phyloP scores from a whole-genome alignment of 1,140 invertebrate genomes.

The Samia ricini region DNA sequence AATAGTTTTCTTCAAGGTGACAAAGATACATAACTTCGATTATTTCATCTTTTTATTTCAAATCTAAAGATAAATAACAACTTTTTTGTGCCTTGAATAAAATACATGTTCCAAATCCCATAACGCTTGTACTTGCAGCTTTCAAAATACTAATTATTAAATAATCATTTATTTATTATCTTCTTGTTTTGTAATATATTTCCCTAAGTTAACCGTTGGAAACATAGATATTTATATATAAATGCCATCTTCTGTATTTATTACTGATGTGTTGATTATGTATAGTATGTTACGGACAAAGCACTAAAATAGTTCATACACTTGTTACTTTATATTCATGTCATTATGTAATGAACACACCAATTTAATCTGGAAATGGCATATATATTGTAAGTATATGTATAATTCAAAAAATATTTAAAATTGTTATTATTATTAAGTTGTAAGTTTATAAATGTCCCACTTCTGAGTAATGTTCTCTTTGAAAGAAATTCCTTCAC shows the following conservation, averaged over 20 bases:
- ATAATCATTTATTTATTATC: neutral
- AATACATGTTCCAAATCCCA: neutral
- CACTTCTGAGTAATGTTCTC: too few species aligned
- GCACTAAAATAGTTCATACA: neutral
- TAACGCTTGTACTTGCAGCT: conserved; percentile 16
- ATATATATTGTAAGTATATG: too few species aligned
- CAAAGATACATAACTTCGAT: neutral
- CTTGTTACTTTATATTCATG: conserved; percentile 14
- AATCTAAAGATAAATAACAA: conserved; percentile 5
- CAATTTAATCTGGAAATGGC: too few species aligned
- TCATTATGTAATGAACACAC: neutral
- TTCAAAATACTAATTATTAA: neutral
- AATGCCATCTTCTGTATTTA: too few species aligned
- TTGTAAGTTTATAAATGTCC: too few species aligned
- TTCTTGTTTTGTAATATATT: too few species aligned
- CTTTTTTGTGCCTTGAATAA: conserved; percentile 21
- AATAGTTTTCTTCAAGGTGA: neutral
- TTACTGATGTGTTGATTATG: too few species aligned
- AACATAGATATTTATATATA: too few species aligned
- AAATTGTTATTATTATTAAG: too few species aligned
- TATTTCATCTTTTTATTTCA: neutral
- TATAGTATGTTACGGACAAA: neutral
- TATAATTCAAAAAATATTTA: too few species aligned
- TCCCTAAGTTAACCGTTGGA: too few species aligned
- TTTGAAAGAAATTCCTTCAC: too few species aligned